A percentile compares a stretch with the other conserved stretches of the same genome.
Conservation (phyloP, 2,888 invertebrate genomes). For the Neoascia interrupta region DNA sequence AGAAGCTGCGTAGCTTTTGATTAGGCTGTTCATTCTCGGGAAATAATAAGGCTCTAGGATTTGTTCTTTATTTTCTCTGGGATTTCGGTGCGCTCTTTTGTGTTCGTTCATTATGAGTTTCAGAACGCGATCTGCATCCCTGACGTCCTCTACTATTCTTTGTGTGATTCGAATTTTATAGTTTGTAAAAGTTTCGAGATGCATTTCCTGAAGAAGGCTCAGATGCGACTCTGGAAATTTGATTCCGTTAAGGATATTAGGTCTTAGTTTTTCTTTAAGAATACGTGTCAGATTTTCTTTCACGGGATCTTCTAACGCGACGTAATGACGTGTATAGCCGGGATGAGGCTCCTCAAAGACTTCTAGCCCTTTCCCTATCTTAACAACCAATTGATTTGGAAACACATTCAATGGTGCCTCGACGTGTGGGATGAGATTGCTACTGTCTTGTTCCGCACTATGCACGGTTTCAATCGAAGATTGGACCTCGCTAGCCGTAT, state of each 20-base stretch:
- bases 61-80: neutral
- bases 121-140: neutral
- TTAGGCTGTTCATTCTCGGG: neutral
- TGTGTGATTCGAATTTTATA: neutral
- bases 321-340: neutral
- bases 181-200: no score
- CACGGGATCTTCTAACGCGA: neutral
- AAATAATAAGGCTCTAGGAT: neutral
- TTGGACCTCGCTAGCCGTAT: no score
- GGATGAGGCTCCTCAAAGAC: neutral
- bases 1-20: neutral
- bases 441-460: constrained; percentile 16
- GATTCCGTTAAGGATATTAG: no score
- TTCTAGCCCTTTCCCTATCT: neutral
- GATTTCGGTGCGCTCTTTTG: neutral
- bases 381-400: neutral
- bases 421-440: constrained; percentile 17
- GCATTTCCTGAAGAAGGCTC: neutral
- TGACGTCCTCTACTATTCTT: neutral
- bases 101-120: no score
- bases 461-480: no score
- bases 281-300: neutral
- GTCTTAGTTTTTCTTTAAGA: constrained; percentile 13
- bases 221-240: no score
- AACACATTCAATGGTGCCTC: constrained; percentile 1